These are phyloP conservation scores for Platalea minor DNA, from an alignment of 2,797 vertebrate genomes.

Conservation along the genomic window DNA sequence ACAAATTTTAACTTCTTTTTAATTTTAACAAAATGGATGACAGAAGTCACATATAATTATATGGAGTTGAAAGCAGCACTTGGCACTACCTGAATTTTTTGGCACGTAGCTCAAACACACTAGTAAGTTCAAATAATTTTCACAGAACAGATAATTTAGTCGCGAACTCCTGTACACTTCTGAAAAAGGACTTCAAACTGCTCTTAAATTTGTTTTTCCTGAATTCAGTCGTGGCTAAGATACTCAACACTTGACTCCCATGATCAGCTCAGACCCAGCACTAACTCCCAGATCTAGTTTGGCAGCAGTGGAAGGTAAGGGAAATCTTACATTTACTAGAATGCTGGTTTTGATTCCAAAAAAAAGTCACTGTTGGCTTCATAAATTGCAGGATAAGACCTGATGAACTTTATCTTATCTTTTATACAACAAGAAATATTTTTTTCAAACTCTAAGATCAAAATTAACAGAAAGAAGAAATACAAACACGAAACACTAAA, in stretches of 20 bases:
- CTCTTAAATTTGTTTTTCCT: constrained; percentile 4
- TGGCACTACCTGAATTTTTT: neutral
- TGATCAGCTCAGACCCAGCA: neutral
- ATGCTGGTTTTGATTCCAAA: neutral
- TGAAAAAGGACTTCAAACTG: neutral
- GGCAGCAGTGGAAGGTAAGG: neutral
- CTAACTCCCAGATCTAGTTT: neutral
- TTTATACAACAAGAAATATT: neutral
- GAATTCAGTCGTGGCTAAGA: neutral
- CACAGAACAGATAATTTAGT: constrained; percentile 23
- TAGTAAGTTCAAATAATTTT: neutral
- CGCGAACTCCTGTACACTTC: neutral
- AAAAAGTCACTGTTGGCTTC: neutral
- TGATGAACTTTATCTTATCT: neutral
- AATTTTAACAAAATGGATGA: neutral
- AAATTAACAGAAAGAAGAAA: neutral
- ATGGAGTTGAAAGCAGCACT: neutral
- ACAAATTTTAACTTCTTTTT: neutral
- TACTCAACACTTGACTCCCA: neutral
- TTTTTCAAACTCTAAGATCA: neutral
- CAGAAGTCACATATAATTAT: neutral
- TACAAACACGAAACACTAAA: neutral
- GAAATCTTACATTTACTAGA: neutral
- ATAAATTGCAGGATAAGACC: neutral
- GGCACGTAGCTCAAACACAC: neutral